phyloP scores from a whole-genome alignment of 2,797 vertebrate species.

The Alosa sapidissima region DNA sequence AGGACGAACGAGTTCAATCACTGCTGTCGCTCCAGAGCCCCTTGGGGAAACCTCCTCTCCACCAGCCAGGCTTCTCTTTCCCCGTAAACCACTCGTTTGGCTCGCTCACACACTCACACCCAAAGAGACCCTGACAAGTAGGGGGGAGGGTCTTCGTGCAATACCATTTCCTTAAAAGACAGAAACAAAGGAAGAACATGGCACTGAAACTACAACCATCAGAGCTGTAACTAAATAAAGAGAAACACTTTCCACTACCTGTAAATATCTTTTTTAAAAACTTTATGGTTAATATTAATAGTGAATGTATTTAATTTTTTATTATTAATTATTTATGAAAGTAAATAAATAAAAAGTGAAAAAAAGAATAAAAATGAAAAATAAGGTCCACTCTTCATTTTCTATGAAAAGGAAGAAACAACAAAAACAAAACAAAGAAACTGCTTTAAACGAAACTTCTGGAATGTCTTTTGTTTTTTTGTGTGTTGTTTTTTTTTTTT shows the following conservation, averaged over 20 bases:
- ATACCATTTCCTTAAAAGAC: slow-evolving; percentile 84
- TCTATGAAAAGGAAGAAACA: slow-evolving; percentile 99
- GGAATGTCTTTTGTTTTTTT: slow-evolving; percentile 91
- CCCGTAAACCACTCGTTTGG: slow-evolving; percentile 68
- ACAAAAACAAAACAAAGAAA: slow-evolving; percentile 68
- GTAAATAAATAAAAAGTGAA: slow-evolving; percentile 68
- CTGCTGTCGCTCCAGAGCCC: slow-evolving; percentile 1
- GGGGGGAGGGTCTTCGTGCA: slow-evolving; percentile 96
- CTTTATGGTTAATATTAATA: slow-evolving; percentile 99
- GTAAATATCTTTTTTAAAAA: slow-evolving; percentile 95
- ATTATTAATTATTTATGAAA: slow-evolving; percentile 97
- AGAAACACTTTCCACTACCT: slow-evolving; percentile 95
- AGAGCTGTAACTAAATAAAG: slow-evolving; percentile 90
- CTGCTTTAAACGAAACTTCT: slow-evolving; percentile 99
- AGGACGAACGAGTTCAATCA: background rate
- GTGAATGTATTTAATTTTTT: slow-evolving; percentile 99
- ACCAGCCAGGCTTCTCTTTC: slow-evolving; percentile 24
- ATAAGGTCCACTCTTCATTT: slow-evolving; percentile 98
- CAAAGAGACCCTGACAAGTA: slow-evolving; percentile 85
- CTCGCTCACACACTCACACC: slow-evolving; percentile 69
- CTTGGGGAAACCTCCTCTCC: slow-evolving; percentile 5
- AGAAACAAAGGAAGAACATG: slow-evolving; percentile 76
- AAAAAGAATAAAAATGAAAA: slow-evolving; percentile 33
- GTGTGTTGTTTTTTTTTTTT: slow-evolving; percentile 13
- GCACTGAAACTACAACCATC: slow-evolving; percentile 99